These are phyloP conservation scores for Gymnopithys bicolor DNA, from an alignment of 2,797 vertebrate species.

Conservation along the genomic window DNA sequence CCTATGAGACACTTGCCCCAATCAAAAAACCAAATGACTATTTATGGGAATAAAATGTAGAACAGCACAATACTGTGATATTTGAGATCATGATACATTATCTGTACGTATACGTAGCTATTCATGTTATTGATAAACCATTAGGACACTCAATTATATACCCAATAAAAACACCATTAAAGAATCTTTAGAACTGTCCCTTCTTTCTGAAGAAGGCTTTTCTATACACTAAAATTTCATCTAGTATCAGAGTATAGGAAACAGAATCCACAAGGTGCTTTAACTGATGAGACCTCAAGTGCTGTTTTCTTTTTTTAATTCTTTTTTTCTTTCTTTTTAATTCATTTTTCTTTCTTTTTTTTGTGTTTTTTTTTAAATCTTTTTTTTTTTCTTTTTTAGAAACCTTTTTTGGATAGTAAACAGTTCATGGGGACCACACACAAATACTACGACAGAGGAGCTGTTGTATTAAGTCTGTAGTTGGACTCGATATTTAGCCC, in stretches of 20 bases:
- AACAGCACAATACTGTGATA: constrained; percentile 74
- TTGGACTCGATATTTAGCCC: constrained; percentile 57
- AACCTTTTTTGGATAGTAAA: constrained; percentile 82
- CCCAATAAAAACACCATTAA: constrained; percentile 81
- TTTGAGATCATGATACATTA: constrained; percentile 73
- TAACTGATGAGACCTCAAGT: constrained; percentile 94
- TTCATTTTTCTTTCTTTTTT: background rate
- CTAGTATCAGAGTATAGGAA: constrained; percentile 87
- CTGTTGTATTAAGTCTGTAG: constrained; percentile 83
- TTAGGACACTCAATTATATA: constrained; percentile 83
- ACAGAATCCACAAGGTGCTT: constrained; percentile 96
- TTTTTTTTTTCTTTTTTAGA: constrained; percentile 65
- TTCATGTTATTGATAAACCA: constrained; percentile 83
- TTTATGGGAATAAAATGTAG: constrained; percentile 64
- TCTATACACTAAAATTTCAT: constrained; percentile 85
- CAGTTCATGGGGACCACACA: constrained; percentile 85
- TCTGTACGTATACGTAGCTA: constrained; percentile 70
- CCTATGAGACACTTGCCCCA: constrained; percentile 66
- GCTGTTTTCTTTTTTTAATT: constrained; percentile 74
- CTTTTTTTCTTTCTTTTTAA: background rate
- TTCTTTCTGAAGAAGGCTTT: constrained; percentile 77
- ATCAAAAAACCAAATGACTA: constrained; percentile 67
- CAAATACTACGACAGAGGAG: constrained; percentile 87
- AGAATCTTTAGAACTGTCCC: constrained; percentile 81
- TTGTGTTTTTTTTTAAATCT: background rate